Percentiles rank a stretch among this genome's conserved stretches.
phyloP scores from a whole-genome alignment of 2,888 invertebrate genomes.

The Epinotia brunnichana region DNA sequence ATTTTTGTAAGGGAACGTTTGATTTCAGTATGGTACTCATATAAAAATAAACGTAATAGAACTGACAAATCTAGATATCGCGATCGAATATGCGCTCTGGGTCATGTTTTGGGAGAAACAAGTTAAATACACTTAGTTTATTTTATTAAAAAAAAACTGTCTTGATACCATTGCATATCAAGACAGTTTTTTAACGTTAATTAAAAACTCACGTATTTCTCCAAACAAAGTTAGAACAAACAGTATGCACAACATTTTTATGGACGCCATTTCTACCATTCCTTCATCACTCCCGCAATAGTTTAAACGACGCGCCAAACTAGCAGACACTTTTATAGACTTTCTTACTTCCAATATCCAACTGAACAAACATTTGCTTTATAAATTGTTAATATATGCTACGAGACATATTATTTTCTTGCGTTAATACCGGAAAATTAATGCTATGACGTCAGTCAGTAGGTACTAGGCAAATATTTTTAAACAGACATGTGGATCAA shows the following conservation, averaged over 20 bases:
- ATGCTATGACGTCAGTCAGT: not conserved
- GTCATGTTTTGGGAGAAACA: too few species aligned
- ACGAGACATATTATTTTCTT: not conserved
- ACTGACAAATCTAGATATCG: too few species aligned
- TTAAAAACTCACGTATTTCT: slow-evolving; percentile 31
- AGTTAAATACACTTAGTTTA: too few species aligned
- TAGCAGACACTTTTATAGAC: slow-evolving; percentile 21
- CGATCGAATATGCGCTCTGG: too few species aligned
- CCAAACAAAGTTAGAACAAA: slow-evolving; percentile 1
- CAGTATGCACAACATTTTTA: slow-evolving; percentile 24
- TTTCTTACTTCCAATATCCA: slow-evolving; percentile 2
- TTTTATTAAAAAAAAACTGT: too few species aligned
- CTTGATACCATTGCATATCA: not conserved
- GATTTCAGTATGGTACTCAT: too few species aligned
- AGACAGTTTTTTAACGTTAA: too few species aligned
- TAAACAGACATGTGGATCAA: not conserved
- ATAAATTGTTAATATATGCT: slow-evolving; percentile 17
- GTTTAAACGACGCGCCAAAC: not conserved
- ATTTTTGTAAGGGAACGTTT: too few species aligned
- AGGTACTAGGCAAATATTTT: not conserved
- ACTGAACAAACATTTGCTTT: slow-evolving; percentile 31
- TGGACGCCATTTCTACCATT: slow-evolving; percentile 15
- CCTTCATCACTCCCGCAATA: not conserved
- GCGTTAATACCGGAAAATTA: slow-evolving; percentile 8
- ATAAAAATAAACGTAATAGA: too few species aligned